These are phyloP conservation scores for Mizuhopecten yessoensis DNA, from an alignment of 1,140 invertebrate genomes.

Conservation along the genomic window DNA sequence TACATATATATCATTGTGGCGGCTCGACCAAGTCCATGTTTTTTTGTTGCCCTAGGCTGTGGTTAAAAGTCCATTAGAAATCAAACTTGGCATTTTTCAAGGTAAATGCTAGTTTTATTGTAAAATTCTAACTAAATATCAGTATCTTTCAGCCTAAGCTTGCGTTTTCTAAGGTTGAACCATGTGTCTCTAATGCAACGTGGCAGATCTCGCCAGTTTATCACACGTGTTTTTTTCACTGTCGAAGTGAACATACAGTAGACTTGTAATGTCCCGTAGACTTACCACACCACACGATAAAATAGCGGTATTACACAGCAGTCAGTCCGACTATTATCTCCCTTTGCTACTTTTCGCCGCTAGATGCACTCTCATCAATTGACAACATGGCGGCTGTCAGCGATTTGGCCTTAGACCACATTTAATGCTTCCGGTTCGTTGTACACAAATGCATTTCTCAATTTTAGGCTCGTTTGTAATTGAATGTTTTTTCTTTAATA, in stretches of 20 bases:
- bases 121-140: slow-evolving; percentile 18
- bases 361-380: too few relatives aligned
- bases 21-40: not conserved
- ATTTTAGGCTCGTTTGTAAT: too few relatives aligned
- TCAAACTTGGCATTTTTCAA: not conserved
- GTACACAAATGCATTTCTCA: too few relatives aligned
- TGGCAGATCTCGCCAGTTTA: not conserved
- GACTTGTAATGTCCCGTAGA: too few relatives aligned
- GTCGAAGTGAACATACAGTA: not conserved
- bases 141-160: not conserved
- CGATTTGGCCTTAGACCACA: too few relatives aligned
- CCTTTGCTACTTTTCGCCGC: too few relatives aligned
- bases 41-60: not conserved
- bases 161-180: not conserved
- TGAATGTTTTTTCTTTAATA: too few relatives aligned
- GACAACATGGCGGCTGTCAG: too few relatives aligned
- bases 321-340: too few relatives aligned
- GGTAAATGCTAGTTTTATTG: slow-evolving; percentile 4
- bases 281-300: too few relatives aligned
- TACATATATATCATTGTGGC: not conserved
- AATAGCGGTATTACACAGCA: too few relatives aligned
- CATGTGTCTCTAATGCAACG: not conserved
- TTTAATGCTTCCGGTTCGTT: too few relatives aligned
- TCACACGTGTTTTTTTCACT: not conserved
- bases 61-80: slow-evolving; percentile 32